phyloP scores from a whole-genome alignment of 2,888 invertebrate genomes.

The Lasioglossum marginatum region DNA sequence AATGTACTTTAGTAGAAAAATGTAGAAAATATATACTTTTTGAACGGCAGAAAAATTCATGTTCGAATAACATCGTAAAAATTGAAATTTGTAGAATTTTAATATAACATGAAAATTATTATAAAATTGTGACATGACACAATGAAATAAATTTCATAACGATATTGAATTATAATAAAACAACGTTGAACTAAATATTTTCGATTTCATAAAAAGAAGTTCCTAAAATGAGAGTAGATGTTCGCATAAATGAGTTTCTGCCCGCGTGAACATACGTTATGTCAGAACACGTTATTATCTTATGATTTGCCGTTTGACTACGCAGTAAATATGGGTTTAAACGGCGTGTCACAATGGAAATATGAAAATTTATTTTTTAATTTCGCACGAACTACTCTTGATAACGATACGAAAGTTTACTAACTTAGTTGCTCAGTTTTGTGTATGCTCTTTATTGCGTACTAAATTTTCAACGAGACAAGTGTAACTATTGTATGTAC shows the following conservation, averaged over 20 bases:
- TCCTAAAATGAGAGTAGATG: not conserved
- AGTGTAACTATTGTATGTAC: not conserved
- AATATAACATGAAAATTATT: too few species aligned
- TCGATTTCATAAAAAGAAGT: too few species aligned
- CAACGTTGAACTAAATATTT: not conserved
- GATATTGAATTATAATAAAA: not conserved
- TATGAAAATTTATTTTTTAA: not conserved
- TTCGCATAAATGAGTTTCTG: not conserved
- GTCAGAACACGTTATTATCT: slow-evolving; percentile 2
- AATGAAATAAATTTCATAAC: not conserved
- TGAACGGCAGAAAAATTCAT: not conserved
- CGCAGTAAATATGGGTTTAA: not conserved
- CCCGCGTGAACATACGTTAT: not conserved
- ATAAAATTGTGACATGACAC: too few species aligned
- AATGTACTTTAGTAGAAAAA: not conserved
- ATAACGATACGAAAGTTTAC: not conserved
- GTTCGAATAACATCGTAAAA: not conserved
- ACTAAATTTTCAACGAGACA: not conserved
- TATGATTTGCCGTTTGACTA: not conserved
- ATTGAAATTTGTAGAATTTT: not conserved
- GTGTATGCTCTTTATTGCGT: not conserved
- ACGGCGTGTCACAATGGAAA: not conserved
- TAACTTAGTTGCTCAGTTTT: not conserved
- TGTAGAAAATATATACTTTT: not conserved
- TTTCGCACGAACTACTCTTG: not conserved